Evolutionary conservation across 2,888 invertebrate species (phyloP).

Genomic region (Drosophila yooni): DNA sequence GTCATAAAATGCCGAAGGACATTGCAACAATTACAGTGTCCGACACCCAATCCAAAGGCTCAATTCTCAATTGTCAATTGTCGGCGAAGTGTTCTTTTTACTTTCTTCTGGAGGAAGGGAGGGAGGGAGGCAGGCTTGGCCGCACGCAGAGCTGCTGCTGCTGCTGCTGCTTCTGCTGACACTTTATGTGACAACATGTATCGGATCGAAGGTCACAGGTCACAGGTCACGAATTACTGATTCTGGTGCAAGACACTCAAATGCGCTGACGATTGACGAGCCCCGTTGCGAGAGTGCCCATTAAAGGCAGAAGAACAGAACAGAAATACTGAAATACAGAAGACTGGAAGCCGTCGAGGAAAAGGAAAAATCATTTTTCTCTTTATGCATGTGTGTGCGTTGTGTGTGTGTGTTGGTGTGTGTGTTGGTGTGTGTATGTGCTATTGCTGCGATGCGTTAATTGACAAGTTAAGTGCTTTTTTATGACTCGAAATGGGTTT

Average conservation of each 20-base stretch:
- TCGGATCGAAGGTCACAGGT: conserved; percentile 66
- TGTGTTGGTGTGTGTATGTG: conserved; percentile 12
- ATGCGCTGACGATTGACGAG: conserved; percentile 69
- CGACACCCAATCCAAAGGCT: conserved; percentile 18
- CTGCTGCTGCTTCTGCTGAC: conserved; percentile 46
- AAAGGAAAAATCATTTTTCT: conserved; percentile 45
- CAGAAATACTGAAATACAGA: background rate
- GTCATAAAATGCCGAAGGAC: conserved; percentile 73
- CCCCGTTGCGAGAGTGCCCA: conserved; percentile 43
- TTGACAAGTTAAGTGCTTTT: conserved; percentile 81
- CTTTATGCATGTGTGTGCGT: conserved; percentile 9
- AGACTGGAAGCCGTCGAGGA: conserved; percentile 26
- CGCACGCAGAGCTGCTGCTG: conserved; percentile 60
- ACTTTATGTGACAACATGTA: conserved; percentile 78
- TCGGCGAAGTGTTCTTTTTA: background rate
- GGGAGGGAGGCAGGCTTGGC: conserved; percentile 18
- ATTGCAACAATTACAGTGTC: conserved; percentile 69
- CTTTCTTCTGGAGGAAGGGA: background rate
- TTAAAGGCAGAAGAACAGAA: conserved; percentile 26
- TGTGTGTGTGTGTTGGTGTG: conserved; percentile 2
- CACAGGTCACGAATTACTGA: conserved; percentile 41
- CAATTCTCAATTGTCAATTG: conserved; percentile 31
- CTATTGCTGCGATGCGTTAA: conserved; percentile 65
- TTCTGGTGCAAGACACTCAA: conserved; percentile 45
- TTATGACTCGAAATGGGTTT: conserved; percentile 80